These are phyloP conservation scores for Drosophila kohkoa DNA, from an alignment of 1,140 invertebrate species.

Conservation along the genomic window DNA sequence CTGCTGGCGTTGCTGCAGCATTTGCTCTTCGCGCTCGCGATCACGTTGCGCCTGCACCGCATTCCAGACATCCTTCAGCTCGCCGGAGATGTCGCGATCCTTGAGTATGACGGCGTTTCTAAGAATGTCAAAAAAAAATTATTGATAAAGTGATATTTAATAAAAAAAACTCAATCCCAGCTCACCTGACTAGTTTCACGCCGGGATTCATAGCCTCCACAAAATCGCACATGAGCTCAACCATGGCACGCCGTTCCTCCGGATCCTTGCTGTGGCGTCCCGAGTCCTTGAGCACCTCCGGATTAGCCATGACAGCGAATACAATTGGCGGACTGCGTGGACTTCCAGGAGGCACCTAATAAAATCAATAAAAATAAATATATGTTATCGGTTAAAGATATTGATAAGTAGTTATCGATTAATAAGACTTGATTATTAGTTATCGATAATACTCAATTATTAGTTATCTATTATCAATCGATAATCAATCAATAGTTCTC, in stretches of 20 bases:
- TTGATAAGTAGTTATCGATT: no score
- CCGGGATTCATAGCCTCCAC: conserved; percentile 90
- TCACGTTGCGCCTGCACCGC: conserved; percentile 88
- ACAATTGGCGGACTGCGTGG: conserved; percentile 87
- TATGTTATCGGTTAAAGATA: neutral
- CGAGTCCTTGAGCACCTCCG: conserved; percentile 88
- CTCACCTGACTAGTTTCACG: conserved; percentile 85
- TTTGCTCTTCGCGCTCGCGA: conserved; percentile 86
- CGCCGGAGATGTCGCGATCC: conserved; percentile 89
- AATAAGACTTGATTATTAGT: no score
- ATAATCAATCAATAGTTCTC: no score
- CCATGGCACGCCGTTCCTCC: conserved; percentile 87
- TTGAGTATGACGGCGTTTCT: conserved; percentile 88
- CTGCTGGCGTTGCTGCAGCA: conserved; percentile 77
- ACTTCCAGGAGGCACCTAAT: conserved; percentile 86
- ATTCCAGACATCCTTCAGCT: conserved; percentile 90
- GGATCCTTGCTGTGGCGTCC: conserved; percentile 89
- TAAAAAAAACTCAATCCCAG: no score
- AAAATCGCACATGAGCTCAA: conserved; percentile 89
- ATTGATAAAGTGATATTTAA: neutral
- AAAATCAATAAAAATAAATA: neutral
- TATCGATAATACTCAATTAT: no score
- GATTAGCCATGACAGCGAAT: conserved; percentile 90
- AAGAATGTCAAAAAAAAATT: neutral
- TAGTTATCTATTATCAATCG: no score